Conservation (phyloP, 2,797 vertebrate species). For the Gila robusta region DNA sequence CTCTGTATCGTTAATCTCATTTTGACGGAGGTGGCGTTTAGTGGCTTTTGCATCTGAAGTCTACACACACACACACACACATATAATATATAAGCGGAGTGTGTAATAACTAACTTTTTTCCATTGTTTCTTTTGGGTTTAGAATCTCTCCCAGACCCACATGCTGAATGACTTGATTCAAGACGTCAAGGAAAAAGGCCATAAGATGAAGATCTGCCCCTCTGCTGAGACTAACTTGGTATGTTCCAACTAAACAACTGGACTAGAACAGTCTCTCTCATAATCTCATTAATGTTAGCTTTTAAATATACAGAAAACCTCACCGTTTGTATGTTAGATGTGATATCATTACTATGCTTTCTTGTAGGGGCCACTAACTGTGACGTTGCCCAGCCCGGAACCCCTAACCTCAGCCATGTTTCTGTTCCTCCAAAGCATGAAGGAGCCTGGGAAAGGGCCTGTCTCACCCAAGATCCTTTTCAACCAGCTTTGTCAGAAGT, state of each 20-base stretch:
- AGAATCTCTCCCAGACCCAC: conserved; percentile 98
- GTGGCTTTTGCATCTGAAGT: no score
- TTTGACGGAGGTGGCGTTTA: no score
- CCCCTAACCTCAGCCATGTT: conserved; percentile 95
- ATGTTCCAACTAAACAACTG: conserved; percentile 49
- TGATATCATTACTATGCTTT: conserved; percentile 33
- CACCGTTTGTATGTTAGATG: background rate
- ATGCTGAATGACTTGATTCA: conserved; percentile 92
- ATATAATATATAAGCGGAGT: background rate
- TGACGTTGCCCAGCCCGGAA: conserved; percentile 89
- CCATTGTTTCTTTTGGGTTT: conserved; percentile 22
- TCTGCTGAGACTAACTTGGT: conserved; percentile 86
- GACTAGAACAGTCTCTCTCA: background rate
- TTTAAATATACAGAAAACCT: background rate
- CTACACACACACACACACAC: no score
- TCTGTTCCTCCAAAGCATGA: conserved; percentile 95
- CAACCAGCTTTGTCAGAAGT: conserved; percentile 98
- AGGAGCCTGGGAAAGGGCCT: conserved; percentile 90
- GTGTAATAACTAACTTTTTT: conserved; percentile 15
- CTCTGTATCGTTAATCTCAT: no score
- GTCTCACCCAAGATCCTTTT: conserved; percentile 95
- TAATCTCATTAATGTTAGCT: background rate
- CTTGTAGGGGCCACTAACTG: conserved; percentile 85
- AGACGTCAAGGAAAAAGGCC: conserved; percentile 93
- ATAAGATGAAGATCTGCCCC: conserved; percentile 91